These are phyloP conservation scores for Ylistrum balloti DNA, from an alignment of 1,140 invertebrate genomes.

Conservation along the genomic window DNA sequence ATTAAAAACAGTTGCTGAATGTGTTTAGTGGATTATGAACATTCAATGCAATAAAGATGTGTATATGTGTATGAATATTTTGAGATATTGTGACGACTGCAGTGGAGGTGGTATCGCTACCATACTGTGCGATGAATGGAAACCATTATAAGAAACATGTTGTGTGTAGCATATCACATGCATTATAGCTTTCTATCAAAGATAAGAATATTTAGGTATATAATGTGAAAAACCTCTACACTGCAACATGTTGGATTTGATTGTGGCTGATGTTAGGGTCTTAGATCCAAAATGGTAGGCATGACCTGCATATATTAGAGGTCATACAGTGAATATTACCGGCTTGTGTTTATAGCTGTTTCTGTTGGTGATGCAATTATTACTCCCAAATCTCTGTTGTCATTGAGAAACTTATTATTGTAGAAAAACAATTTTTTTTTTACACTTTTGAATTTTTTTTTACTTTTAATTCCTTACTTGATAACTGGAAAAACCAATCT, in stretches of 20 bases:
- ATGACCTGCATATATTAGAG: neutral
- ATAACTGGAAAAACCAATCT: too few species aligned
- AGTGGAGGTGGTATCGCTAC: neutral
- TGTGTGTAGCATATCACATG: conserved; percentile 28
- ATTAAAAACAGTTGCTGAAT: neutral
- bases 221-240: neutral
- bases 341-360: neutral
- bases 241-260: conserved; percentile 23
- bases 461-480: too few species aligned
- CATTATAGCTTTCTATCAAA: neutral
- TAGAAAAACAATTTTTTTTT: too few species aligned
- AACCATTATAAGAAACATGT: neutral
- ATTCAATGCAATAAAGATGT: neutral
- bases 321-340: neutral
- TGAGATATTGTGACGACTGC: neutral
- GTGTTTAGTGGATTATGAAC: neutral
- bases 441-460: too few species aligned
- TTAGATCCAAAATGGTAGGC: neutral
- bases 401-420: too few species aligned
- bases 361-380: too few species aligned
- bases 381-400: too few species aligned
- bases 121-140: neutral
- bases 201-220: neutral
- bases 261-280: neutral
- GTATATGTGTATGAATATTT: neutral